A percentile compares a stretch with the other conserved stretches of the same genome.
Evolutionary conservation across 2,113 vertebrate genomes (phyloP).

Genomic region (Chrysemys picta): DNA sequence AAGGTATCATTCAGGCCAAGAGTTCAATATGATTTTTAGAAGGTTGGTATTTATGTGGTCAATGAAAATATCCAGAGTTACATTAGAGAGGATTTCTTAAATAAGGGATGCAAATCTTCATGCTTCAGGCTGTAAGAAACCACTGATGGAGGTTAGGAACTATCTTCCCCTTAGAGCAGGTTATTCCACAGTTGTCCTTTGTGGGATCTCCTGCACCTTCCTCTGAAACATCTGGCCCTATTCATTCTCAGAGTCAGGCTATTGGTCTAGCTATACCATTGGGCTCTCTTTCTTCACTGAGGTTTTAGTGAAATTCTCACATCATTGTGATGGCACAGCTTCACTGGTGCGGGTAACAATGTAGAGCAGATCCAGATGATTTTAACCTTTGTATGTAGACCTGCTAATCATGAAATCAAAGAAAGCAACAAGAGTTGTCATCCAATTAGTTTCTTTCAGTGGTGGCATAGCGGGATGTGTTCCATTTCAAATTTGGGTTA

Average conservation of each 20-base stretch:
- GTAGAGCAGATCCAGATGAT: neutral
- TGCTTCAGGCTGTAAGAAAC: neutral
- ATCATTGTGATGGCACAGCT: neutral
- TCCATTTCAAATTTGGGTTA: neutral
- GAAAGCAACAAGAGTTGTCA: neutral
- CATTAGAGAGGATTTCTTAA: neutral
- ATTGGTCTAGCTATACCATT: neutral
- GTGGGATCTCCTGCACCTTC: neutral
- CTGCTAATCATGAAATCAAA: neutral
- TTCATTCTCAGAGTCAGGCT: accelerated
- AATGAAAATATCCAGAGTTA: accelerated
- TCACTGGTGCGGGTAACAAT: neutral
- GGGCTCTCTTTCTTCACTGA: neutral
- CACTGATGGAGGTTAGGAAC: neutral
- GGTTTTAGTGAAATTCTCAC: neutral
- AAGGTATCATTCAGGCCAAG: neutral
- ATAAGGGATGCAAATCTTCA: neutral
- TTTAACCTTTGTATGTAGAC: neutral
- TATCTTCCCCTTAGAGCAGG: neutral
- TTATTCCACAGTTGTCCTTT: neutral
- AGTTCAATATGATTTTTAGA: neutral
- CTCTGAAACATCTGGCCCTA: neutral
- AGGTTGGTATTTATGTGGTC: neutral
- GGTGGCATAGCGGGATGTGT: neutral
- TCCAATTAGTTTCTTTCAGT: neutral